Percentiles rank a stretch among this genome's conserved stretches.
Conservation (phyloP, 2,797 vertebrate species). For the Emydoidea blandingii region DNA sequence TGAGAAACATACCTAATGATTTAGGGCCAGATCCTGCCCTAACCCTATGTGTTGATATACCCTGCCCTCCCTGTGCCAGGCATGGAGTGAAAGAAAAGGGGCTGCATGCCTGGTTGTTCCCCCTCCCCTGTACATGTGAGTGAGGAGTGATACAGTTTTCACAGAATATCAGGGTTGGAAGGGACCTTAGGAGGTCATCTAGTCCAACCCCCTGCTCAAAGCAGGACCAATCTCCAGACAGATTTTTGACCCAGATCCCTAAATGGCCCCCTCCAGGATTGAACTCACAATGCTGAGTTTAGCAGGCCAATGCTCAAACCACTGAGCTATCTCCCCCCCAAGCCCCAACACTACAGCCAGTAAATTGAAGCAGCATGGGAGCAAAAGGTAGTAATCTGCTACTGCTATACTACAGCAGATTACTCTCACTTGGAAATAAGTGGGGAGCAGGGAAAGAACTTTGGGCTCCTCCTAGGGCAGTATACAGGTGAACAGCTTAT, state of each 20-base stretch:
- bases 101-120: neutral
- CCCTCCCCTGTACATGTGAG: neutral
- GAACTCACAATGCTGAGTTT: no score
- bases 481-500: neutral
- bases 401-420: neutral
- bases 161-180: no score
- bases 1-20: neutral
- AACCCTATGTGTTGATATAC: neutral
- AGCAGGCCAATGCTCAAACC: no score
- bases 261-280: no score
- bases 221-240: no score
- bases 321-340: neutral
- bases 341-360: neutral
- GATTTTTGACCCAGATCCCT: no score
- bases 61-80: neutral
- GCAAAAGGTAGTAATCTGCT: slow-evolving; percentile 14
- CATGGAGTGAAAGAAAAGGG: neutral
- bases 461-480: neutral
- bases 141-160: neutral
- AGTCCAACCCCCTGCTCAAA: no score
- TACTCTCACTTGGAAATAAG: neutral
- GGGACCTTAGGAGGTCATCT: no score
- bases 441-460: neutral
- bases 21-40: neutral
- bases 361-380: fast-evolving